Conservation (phyloP, 2,113 vertebrate species). For the Talpa occidentalis region DNA sequence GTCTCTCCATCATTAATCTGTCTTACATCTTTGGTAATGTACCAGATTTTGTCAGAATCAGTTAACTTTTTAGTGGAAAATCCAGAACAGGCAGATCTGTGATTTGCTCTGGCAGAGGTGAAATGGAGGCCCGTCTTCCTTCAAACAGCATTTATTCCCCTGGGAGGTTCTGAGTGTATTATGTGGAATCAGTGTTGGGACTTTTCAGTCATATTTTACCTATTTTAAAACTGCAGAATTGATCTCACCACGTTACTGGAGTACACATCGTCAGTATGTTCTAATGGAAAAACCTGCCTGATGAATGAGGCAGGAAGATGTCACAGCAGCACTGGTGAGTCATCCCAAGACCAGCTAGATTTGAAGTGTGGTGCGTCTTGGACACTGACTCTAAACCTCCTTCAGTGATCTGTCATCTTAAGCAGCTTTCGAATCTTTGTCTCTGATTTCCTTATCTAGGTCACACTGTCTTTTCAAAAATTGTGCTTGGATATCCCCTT, state of each 20-base stretch:
- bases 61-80: not conserved
- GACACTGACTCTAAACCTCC: not conserved
- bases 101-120: not conserved
- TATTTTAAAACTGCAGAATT: slow-evolving; percentile 43
- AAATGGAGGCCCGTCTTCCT: not conserved
- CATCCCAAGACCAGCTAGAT: slow-evolving; percentile 1
- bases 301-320: slow-evolving; percentile 11
- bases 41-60: slow-evolving; percentile 6
- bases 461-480: slow-evolving; percentile 9
- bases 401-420: not conserved
- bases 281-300: slow-evolving; percentile 58
- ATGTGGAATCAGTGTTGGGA: not conserved
- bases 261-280: slow-evolving; percentile 7
- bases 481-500: not conserved
- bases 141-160: not conserved
- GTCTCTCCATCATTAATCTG: not conserved
- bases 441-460: slow-evolving; percentile 41
- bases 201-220: slow-evolving; percentile 30
- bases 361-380: not conserved
- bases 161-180: not conserved
- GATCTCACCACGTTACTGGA: not conserved
- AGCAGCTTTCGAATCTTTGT: slow-evolving; percentile 56
- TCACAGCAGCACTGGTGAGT: slow-evolving; percentile 9
- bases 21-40: not conserved
- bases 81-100: not conserved